Base-by-base conservation (phyloP, 1,140 invertebrate genomes). In the Orchestia grillus region DNA sequence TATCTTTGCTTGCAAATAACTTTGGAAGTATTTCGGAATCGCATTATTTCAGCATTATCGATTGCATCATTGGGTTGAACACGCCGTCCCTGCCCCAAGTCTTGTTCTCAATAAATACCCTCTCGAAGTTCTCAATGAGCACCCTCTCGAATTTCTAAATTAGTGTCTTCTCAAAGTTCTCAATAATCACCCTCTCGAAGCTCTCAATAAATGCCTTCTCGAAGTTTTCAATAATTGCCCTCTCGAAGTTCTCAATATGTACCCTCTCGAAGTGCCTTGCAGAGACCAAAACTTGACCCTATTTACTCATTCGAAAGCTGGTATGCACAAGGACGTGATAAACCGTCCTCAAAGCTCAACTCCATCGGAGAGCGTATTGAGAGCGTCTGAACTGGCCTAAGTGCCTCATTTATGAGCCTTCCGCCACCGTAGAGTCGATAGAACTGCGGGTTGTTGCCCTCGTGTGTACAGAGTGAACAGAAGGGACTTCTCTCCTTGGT, bases 281-380 rank as follows among this genome's bases (percentile, higher is more conserved):
- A 77, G 62, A 36, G 62, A 77, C 62, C 36, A 77, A 77, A 15
- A 77, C 62, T 77, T 77, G 62, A 77, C 62, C 62, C 15, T 77
- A 77, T 77, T 36, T 77, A 77, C 62, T 77, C 62, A 77, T 15
- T 77, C 36, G 1, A 28, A 77, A 36, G 36, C 11, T 6, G 1
- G 62, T 77, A 77, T 77, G 62, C 62, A 77, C 62, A 77, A 90
- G 3, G 88, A 90, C 88, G 41, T 42, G 88, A 90, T 90, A 90
- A 90, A 90, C 88, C 28, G 43, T 44, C 16, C 41, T 41, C 88
- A 90, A 90, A 90, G 88, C 43, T 90, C 41, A 90, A 90, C 41
- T 90, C 88, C 88, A 43, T 90, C 42, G 4, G 43, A 90, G 88
- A 44, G 41, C 88, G 88, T 90, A 90, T 90, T 44, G 88, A 90